Conservation (phyloP, 2,797 vertebrate species). For the Scyliorhinus canicula region DNA sequence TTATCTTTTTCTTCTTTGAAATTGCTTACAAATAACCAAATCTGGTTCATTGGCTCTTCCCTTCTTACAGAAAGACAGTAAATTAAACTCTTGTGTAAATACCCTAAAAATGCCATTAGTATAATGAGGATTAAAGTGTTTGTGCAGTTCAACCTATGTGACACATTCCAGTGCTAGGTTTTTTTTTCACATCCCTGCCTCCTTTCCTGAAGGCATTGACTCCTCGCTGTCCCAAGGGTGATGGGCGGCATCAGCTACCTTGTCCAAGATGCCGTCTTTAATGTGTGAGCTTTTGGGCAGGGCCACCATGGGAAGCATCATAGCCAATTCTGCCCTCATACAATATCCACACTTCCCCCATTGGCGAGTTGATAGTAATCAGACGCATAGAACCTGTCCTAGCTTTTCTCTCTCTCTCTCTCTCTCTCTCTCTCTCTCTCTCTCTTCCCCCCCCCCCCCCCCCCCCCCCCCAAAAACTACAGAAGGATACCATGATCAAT, state of each 20-base stretch:
- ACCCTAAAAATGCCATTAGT: conserved; percentile 37
- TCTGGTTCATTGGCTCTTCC: conserved; percentile 35
- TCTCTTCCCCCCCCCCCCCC: no score
- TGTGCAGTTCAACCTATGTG: conserved; percentile 9
- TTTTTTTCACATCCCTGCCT: neutral
- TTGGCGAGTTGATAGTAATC: neutral
- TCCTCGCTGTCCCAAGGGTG: neutral
- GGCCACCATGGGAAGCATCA: neutral
- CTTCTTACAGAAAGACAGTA: conserved; percentile 28
- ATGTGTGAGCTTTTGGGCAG: neutral
- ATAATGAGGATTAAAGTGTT: conserved; percentile 38
- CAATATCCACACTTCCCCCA: neutral
- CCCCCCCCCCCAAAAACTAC: no score
- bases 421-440: no score
- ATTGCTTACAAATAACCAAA: conserved; percentile 36
- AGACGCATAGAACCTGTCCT: neutral
- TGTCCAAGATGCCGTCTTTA: neutral
- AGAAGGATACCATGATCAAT: neutral
- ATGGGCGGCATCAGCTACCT: conserved; percentile 5
- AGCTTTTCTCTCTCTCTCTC: neutral
- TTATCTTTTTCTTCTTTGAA: neutral
- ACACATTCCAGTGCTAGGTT: conserved; percentile 1
- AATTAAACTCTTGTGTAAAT: conserved; percentile 37
- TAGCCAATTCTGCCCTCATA: neutral
- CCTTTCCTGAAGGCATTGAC: conserved; percentile 6